Conservation (phyloP, 2,113 vertebrate genomes). For the Dicerorhinus sumatrensis region DNA sequence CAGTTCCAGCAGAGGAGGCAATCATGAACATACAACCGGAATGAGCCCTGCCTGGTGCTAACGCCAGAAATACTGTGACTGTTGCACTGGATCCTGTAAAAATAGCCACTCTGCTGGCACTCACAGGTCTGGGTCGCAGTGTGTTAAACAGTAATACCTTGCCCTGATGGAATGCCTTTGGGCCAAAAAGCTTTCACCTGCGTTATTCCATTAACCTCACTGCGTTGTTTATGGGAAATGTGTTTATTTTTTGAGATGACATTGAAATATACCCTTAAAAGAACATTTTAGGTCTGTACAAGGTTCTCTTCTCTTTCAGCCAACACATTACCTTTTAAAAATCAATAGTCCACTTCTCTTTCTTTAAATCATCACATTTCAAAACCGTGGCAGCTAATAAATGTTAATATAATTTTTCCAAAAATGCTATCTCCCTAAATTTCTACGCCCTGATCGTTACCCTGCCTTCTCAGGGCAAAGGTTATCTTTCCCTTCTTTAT, state of each 20-base stretch:
- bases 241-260: conserved; percentile 74
- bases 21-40: neutral
- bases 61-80: fast-evolving
- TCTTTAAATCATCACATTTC: conserved; percentile 35
- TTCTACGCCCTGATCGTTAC: neutral
- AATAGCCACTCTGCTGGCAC: neutral
- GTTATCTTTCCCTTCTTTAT: neutral
- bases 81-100: neutral
- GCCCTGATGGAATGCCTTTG: neutral
- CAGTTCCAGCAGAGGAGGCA: neutral
- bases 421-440: neutral
- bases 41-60: neutral
- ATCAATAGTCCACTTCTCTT: conserved; percentile 65
- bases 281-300: conserved; percentile 33
- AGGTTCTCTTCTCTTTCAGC: conserved; percentile 51
- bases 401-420: conserved; percentile 8
- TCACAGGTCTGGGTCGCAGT: neutral
- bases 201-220: conserved; percentile 71
- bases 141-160: conserved; percentile 27
- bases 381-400: conserved; percentile 35
- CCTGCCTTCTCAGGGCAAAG: neutral
- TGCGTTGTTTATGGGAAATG: conserved; percentile 71
- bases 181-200: conserved; percentile 65
- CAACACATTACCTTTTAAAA: conserved; percentile 64
- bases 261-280: conserved; percentile 64